Evolutionary conservation across 2,888 invertebrate genomes (phyloP).

Genomic region (Yponomeuta evonymella): DNA sequence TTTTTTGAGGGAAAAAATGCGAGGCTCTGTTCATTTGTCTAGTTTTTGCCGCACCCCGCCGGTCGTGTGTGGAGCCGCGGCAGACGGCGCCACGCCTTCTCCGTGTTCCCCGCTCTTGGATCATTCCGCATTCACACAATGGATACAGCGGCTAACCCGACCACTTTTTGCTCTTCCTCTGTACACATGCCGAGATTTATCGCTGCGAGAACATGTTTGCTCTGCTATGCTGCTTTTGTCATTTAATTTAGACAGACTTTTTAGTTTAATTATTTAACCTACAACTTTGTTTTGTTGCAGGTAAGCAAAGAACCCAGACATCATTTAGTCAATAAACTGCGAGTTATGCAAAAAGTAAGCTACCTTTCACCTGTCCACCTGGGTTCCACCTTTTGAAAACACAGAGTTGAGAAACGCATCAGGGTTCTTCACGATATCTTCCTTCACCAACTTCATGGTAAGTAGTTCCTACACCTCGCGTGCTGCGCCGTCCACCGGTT

Average conservation of each 20-base stretch:
- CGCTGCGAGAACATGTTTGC: not conserved
- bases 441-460: not conserved
- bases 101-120: not conserved
- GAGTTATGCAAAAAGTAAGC: not conserved
- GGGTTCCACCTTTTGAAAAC: no score
- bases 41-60: not conserved
- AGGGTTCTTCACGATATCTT: not conserved
- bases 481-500: not conserved
- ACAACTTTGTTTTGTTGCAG: not conserved
- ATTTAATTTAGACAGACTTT: not conserved
- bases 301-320: not conserved
- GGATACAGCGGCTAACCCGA: not conserved
- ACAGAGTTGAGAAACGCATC: not conserved
- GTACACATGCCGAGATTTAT: not conserved
- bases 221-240: not conserved
- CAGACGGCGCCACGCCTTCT: not conserved
- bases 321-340: not conserved
- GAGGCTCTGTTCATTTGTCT: not conserved
- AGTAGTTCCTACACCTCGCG: not conserved
- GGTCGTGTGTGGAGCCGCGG: not conserved
- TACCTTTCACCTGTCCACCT: no score
- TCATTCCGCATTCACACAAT: slow-evolving; percentile 1
- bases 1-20: no score
- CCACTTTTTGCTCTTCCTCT: not conserved
- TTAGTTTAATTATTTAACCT: not conserved